phyloP scores from a whole-genome alignment of 2,888 invertebrate genomes.

The Torymus auratus region DNA sequence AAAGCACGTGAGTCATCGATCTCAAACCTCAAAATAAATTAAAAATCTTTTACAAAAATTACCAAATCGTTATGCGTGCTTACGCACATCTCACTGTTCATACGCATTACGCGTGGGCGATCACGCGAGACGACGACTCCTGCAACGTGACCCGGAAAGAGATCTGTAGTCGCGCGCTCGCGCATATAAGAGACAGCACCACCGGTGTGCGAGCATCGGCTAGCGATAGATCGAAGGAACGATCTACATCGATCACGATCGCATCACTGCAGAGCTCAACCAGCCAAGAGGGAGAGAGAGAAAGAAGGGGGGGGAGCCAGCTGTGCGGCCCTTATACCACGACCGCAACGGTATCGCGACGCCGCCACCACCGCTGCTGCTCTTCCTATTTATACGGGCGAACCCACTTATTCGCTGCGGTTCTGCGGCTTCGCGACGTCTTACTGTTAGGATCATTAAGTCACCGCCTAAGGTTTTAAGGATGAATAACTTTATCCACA shows the following conservation, averaged over 20 bases:
- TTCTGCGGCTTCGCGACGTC: conserved; percentile 35
- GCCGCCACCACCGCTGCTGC: conserved; percentile 30
- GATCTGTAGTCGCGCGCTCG: neutral
- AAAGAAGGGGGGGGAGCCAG: conserved; percentile 7
- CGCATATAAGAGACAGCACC: conserved; percentile 56
- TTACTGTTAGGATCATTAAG: conserved; percentile 57
- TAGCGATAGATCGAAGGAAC: conserved; percentile 69
- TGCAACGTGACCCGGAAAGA: conserved; percentile 46
- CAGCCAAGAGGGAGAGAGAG: too few relatives aligned
- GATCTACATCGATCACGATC: conserved; percentile 75
- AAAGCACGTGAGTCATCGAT: too few relatives aligned
- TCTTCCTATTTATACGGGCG: conserved; percentile 62
- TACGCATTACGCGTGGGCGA: neutral
- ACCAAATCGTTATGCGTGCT: neutral
- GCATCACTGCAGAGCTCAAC: conserved; percentile 61
- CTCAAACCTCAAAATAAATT: too few relatives aligned
- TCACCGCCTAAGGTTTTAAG: conserved; percentile 41
- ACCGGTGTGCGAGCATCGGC: conserved; percentile 60
- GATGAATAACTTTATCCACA: conserved; percentile 51
- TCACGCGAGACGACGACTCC: neutral
- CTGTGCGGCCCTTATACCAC: conserved; percentile 58
- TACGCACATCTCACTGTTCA: neutral
- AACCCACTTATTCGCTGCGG: conserved; percentile 52
- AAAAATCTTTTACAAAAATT: neutral
- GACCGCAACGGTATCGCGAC: conserved; percentile 67